These are phyloP conservation scores for Tigriopus japonicus DNA, from an alignment of 1,140 invertebrate genomes.

Conservation along the genomic window DNA sequence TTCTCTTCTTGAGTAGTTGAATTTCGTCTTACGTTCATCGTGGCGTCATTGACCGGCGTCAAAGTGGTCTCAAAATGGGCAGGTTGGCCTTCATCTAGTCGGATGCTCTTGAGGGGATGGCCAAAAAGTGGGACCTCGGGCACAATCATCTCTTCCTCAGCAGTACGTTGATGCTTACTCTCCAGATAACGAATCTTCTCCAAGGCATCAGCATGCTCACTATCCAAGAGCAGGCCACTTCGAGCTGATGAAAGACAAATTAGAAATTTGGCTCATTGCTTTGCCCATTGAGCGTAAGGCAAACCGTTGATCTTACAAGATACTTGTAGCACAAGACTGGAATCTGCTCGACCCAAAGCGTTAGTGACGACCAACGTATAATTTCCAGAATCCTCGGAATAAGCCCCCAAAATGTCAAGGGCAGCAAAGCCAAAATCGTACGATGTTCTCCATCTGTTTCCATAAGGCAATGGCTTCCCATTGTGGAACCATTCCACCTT, in stretches of 20 bases:
- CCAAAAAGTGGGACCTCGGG: slow-evolving; percentile 73
- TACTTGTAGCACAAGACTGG: slow-evolving; percentile 56
- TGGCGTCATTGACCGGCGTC: slow-evolving; percentile 82
- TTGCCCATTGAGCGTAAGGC: no score
- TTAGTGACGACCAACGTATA: slow-evolving; percentile 27
- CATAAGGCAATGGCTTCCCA: slow-evolving; percentile 31
- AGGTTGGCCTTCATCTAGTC: slow-evolving; percentile 62
- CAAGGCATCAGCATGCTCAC: slow-evolving; percentile 80
- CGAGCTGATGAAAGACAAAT: slow-evolving; percentile 37
- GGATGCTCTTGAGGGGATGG: slow-evolving; percentile 59
- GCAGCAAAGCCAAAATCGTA: slow-evolving; percentile 91
- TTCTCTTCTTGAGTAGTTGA: not conserved
- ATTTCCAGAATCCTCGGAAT: slow-evolving; percentile 34
- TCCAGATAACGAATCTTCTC: slow-evolving; percentile 80
- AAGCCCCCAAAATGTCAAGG: slow-evolving; percentile 60
- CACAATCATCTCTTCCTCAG: slow-evolving; percentile 47
- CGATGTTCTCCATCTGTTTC: slow-evolving; percentile 50
- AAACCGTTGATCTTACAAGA: slow-evolving; percentile 50
- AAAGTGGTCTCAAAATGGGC: slow-evolving; percentile 88
- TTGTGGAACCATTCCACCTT: slow-evolving; percentile 27
- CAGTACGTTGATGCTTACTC: slow-evolving; percentile 51
- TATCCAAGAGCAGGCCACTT: slow-evolving; percentile 70
- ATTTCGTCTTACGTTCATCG: slow-evolving; percentile 38
- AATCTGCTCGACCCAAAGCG: slow-evolving; percentile 45
- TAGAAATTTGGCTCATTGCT: not conserved